phyloP scores from a whole-genome alignment of 2,797 vertebrate species.

The Diplodus puntazzo region DNA sequence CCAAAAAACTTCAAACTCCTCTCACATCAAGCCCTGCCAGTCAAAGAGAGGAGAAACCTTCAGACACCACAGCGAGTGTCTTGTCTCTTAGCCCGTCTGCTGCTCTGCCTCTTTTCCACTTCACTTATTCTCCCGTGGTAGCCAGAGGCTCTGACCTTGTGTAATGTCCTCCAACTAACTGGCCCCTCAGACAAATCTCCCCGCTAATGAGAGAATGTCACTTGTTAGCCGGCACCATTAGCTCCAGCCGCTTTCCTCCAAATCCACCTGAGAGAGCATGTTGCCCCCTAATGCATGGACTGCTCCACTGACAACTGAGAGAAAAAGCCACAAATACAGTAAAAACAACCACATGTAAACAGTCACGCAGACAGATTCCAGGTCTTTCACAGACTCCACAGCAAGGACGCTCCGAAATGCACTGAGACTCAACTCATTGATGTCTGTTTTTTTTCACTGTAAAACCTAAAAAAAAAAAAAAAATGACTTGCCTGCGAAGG shows the following conservation, averaged over 20 bases:
- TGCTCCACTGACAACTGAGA: slow-evolving; percentile 4
- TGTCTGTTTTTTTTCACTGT: slow-evolving; percentile 4
- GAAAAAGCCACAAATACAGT: background rate
- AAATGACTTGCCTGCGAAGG: background rate
- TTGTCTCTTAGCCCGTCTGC: slow-evolving; percentile 51
- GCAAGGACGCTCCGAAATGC: background rate
- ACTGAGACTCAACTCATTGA: background rate
- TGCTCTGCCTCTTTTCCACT: slow-evolving; percentile 56
- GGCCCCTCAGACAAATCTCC: slow-evolving; percentile 66
- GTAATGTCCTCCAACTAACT: slow-evolving; percentile 68
- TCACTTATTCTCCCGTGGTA: slow-evolving; percentile 49
- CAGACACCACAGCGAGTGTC: slow-evolving; percentile 49
- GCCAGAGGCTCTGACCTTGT: slow-evolving; percentile 71
- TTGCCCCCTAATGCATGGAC: slow-evolving; percentile 23
- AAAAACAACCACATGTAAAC: background rate
- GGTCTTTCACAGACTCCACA: background rate
- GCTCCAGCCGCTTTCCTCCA: slow-evolving; percentile 29
- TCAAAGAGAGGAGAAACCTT: slow-evolving; percentile 46
- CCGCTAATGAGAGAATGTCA: slow-evolving; percentile 67
- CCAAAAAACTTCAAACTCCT: slow-evolving; percentile 58
- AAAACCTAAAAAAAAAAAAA: background rate
- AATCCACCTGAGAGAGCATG: slow-evolving; percentile 47
- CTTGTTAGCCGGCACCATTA: slow-evolving; percentile 63
- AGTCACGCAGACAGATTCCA: background rate
- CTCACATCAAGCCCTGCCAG: slow-evolving; percentile 60